A percentile compares a stretch with the other conserved stretches of the same genome.
Evolutionary conservation across 1,140 invertebrate genomes (phyloP).

Genomic region (Penaeus chinensis): DNA sequence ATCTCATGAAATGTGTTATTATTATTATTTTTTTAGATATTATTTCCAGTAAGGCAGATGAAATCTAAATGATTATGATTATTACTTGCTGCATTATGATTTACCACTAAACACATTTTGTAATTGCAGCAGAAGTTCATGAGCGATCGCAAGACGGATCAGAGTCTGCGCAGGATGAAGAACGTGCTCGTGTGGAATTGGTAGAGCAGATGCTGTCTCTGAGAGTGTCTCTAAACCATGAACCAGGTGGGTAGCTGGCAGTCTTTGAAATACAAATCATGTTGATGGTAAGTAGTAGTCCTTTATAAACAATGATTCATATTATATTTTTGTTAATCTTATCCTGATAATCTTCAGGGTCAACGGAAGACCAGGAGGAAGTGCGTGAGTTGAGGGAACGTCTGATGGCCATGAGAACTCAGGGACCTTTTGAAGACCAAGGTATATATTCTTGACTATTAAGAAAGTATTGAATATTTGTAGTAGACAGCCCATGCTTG

Average conservation of each 20-base stretch:
- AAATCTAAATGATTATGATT: not conserved
- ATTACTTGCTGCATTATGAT: not conserved
- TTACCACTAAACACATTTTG: not conserved
- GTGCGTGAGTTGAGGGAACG: conserved; percentile 36
- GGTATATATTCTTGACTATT: not conserved
- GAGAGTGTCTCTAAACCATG: conserved; percentile 35
- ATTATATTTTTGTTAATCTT: not conserved
- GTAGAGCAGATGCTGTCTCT: conserved; percentile 52
- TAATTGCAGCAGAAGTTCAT: not conserved
- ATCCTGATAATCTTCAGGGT: not conserved
- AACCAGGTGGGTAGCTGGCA: conserved; percentile 29
- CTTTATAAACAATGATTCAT: not conserved
- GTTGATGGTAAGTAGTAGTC: not conserved
- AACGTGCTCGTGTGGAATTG: conserved; percentile 38
- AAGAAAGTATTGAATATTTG: too few relatives aligned
- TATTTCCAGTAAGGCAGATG: not conserved
- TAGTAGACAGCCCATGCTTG: too few relatives aligned
- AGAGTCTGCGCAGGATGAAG: conserved; percentile 45
- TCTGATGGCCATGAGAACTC: conserved; percentile 43
- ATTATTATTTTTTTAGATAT: not conserved
- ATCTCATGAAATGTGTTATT: not conserved
- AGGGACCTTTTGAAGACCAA: conserved; percentile 28
- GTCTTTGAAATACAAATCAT: not conserved
- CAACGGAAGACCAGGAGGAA: conserved; percentile 40
- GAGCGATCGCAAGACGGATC: conserved; percentile 26